phyloP scores from a whole-genome alignment of 2,888 invertebrate species.

The Cybosia mesomella region DNA sequence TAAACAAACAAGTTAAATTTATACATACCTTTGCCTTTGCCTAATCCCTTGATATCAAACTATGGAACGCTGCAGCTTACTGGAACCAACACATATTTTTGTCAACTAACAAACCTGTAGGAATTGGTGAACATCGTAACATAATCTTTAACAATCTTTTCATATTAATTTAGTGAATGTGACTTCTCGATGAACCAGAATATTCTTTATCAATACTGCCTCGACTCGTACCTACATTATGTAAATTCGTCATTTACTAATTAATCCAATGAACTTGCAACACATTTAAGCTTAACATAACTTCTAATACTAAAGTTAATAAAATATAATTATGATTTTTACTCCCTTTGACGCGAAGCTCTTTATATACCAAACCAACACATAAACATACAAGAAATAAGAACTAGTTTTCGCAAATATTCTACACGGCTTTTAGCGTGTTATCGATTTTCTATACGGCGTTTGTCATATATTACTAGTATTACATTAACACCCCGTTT shows the following conservation, averaged over 20 bases:
- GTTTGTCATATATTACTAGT: constrained; percentile 36
- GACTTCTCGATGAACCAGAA: too few species aligned
- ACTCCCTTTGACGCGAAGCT: too few species aligned
- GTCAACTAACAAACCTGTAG: background rate
- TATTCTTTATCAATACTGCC: too few species aligned
- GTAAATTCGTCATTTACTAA: background rate
- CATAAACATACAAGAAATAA: constrained; percentile 5
- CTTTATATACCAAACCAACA: too few species aligned
- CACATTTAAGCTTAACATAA: too few species aligned
- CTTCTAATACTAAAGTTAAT: background rate
- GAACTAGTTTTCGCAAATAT: constrained; percentile 7
- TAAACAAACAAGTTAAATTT: constrained; percentile 31
- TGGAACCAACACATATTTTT: background rate
- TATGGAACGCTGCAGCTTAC: background rate
- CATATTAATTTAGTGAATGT: too few species aligned
- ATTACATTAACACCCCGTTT: constrained; percentile 48
- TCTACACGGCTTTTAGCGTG: constrained; percentile 13
- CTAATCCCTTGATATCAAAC: background rate
- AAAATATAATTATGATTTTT: too few species aligned
- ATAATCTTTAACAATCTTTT: too few species aligned
- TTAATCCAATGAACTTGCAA: background rate
- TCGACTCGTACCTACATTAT: background rate
- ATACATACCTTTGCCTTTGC: background rate
- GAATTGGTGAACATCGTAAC: background rate
- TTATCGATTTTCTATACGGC: constrained; percentile 39